Percentiles rank a stretch among this genome's conserved stretches.
These are phyloP conservation scores for Morbakka virulenta DNA, from an alignment of 30 jellyfish, hydroid and myxozoan species.

Conservation along the genomic window DNA sequence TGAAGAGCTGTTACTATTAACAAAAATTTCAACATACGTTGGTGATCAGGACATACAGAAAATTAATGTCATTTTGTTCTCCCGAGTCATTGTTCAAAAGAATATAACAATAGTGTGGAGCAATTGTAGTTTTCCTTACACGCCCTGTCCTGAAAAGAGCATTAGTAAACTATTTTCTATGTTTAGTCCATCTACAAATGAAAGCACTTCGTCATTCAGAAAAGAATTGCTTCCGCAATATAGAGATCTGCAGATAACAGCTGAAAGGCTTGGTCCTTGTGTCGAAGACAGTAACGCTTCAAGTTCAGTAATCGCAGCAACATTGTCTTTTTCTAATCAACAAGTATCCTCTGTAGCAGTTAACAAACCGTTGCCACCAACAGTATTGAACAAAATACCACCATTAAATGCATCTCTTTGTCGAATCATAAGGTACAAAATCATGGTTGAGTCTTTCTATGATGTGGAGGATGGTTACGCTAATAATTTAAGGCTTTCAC, in stretches of 20 bases:
- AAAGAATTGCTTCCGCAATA: constrained; percentile 63
- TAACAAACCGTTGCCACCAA: too few species aligned
- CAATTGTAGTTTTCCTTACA: constrained; percentile 69
- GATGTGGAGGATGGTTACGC: constrained; percentile 87
- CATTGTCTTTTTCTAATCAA: background rate
- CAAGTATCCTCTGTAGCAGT: constrained; percentile 34
- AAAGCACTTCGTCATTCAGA: constrained; percentile 13
- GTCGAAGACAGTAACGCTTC: too few species aligned
- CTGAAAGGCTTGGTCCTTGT: constrained; percentile 38
- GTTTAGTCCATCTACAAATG: constrained; percentile 9
- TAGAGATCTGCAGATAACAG: background rate
- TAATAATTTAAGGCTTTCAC: constrained; percentile 16
- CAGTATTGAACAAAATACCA: constrained; percentile 23
- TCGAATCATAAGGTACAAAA: constrained; percentile 3
- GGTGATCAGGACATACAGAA: constrained; percentile 56
- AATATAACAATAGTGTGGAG: constrained; percentile 54
- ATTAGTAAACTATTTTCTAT: constrained; percentile 6
- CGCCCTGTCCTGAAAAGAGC: constrained; percentile 51
- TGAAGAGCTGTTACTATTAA: constrained; percentile 66
- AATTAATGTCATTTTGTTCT: constrained; percentile 46
- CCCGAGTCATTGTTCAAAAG: constrained; percentile 8
- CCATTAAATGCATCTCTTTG: constrained; percentile 47
- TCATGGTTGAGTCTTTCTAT: constrained; percentile 64
- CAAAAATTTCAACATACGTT: constrained; percentile 58
- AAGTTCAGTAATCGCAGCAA: background rate